A percentile compares a stretch with the other conserved stretches of the same genome.
Evolutionary conservation across 2,888 invertebrate species (phyloP).

Genomic region (Deilephila porcellus): DNA sequence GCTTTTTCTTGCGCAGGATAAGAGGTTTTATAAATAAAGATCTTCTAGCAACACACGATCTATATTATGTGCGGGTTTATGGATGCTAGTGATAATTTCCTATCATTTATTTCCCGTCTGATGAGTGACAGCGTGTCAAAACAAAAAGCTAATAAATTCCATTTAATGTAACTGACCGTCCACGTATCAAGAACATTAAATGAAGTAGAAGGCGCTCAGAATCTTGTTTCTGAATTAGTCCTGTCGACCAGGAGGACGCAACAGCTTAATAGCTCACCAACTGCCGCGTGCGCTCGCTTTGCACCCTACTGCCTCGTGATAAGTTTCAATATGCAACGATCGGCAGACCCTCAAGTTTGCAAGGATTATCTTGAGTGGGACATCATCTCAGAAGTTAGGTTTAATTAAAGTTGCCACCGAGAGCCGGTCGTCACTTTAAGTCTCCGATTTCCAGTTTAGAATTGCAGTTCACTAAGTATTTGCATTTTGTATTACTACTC

Average conservation of each 20-base stretch:
- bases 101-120: too few relatives aligned
- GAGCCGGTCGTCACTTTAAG: conserved; percentile 64
- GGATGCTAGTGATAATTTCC: too few relatives aligned
- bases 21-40: too few relatives aligned
- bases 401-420: conserved; percentile 76
- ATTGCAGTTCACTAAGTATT: conserved; percentile 68
- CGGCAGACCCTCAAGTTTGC: conserved; percentile 37
- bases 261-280: conserved; percentile 62
- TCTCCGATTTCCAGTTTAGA: conserved; percentile 64
- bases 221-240: conserved; percentile 62
- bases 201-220: conserved; percentile 47
- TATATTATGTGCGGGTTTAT: too few relatives aligned
- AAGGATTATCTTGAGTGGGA: conserved; percentile 69
- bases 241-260: conserved; percentile 61
- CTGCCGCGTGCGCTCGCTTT: conserved; percentile 30
- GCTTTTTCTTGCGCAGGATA: too few relatives aligned
- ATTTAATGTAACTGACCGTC: conserved; percentile 16
- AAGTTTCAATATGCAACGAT: conserved; percentile 42
- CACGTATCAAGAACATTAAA: conserved; percentile 38
- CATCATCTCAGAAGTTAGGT: conserved; percentile 77
- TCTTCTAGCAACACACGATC: too few relatives aligned
- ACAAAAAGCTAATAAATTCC: not conserved
- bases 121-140: too few relatives aligned
- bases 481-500: conserved; percentile 59
- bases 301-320: conserved; percentile 40